These are phyloP conservation scores for Epinephelus fuscoguttatus DNA, from an alignment of 2,113 vertebrate species.

Conservation along the genomic window DNA sequence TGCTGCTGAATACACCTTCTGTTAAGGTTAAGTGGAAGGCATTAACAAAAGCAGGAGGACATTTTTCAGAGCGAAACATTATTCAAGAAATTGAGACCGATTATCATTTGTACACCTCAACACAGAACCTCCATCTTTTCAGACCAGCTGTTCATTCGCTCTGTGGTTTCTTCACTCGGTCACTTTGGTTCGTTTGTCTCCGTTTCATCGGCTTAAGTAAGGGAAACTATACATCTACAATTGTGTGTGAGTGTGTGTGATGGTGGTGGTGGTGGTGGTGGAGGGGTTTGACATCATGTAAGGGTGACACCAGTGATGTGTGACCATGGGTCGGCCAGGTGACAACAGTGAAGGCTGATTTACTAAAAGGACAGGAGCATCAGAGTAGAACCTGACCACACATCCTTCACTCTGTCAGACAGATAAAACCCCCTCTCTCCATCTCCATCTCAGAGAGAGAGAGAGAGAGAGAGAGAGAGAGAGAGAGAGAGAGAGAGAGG, in stretches of 20 bases:
- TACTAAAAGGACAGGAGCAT: constrained; percentile 99
- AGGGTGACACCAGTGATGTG: constrained; percentile 86
- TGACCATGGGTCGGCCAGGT: constrained; percentile 94
- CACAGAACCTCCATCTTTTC: not conserved
- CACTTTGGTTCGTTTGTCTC: constrained; percentile 20
- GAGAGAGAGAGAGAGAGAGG: not conserved
- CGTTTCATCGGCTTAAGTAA: constrained; percentile 53
- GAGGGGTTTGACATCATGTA: constrained; percentile 62
- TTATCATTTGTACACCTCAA: not conserved
- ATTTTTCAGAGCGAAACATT: constrained; percentile 24
- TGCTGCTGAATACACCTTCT: constrained; percentile 32
- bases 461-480: not conserved
- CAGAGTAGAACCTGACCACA: constrained; percentile 97
- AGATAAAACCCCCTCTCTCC: constrained; percentile 94
- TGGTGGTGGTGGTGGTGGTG: not conserved
- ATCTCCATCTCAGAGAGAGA: constrained; percentile 93
- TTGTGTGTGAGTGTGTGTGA: constrained; percentile 30
- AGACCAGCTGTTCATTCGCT: not conserved
- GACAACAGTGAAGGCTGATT: constrained; percentile 96
- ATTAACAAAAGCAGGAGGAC: constrained; percentile 19
- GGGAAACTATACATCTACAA: constrained; percentile 22
- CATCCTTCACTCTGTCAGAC: constrained; percentile 99
- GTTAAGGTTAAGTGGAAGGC: constrained; percentile 47
- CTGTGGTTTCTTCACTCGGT: constrained; percentile 13
- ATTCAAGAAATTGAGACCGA: constrained; percentile 14